phyloP scores from a whole-genome alignment of 2,797 vertebrate genomes.

The Melanotaenia parkinsoni region DNA sequence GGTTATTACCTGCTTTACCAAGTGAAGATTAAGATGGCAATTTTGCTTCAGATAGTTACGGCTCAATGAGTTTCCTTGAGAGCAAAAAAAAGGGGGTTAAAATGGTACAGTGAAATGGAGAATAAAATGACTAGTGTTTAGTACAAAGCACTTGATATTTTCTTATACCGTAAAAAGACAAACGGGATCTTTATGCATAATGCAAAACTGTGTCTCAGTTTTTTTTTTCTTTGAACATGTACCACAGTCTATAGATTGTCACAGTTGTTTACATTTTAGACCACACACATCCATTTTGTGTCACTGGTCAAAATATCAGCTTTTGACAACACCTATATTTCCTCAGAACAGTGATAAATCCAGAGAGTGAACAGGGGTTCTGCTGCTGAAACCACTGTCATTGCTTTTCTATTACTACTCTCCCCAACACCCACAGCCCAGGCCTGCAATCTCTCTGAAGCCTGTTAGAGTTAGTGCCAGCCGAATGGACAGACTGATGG shows the following conservation, averaged over 20 bases:
- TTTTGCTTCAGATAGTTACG: slow-evolving; percentile 18
- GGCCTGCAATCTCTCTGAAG: slow-evolving; percentile 85
- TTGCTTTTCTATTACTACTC: slow-evolving; percentile 86
- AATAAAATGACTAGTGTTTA: slow-evolving; percentile 38
- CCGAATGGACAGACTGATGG: slow-evolving; percentile 83
- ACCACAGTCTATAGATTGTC: slow-evolving; percentile 57
- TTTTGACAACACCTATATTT: slow-evolving; percentile 83
- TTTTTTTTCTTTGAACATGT: slow-evolving; percentile 46
- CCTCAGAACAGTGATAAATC: slow-evolving; percentile 81
- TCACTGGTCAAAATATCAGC: slow-evolving; percentile 82
- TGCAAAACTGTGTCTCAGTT: slow-evolving; percentile 47
- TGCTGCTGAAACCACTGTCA: slow-evolving; percentile 84
- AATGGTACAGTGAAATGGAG: slow-evolving; percentile 24
- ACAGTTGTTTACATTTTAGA: slow-evolving; percentile 76
- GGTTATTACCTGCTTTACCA: slow-evolving; percentile 53
- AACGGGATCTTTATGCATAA: slow-evolving; percentile 60
- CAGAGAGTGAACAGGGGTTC: slow-evolving; percentile 76
- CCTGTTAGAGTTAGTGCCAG: slow-evolving; percentile 88
- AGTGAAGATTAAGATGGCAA: slow-evolving; percentile 11
- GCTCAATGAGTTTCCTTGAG: slow-evolving; percentile 16
- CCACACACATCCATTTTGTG: slow-evolving; percentile 74
- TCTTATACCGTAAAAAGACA: slow-evolving; percentile 53
- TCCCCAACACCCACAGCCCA: slow-evolving; percentile 78
- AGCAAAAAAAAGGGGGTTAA: slow-evolving; percentile 7
- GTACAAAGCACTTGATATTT: slow-evolving; percentile 49